Percentiles rank a stretch among this genome's conserved stretches.
Evolutionary conservation across 2,797 vertebrate species (phyloP).

Genomic region (Pantherophis alleghaniensis): DNA sequence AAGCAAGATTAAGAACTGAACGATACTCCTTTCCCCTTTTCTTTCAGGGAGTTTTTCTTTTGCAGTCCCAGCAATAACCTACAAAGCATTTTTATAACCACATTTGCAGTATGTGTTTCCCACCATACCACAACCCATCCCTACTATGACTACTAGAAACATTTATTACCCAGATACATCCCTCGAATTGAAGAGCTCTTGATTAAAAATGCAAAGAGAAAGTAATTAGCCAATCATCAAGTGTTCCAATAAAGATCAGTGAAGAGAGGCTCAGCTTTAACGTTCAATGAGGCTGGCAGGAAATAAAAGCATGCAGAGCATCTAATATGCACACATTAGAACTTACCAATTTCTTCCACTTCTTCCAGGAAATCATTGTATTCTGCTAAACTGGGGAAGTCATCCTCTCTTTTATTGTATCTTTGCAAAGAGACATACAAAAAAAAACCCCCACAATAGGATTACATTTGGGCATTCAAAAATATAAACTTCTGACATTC

Average conservation of each 20-base stretch:
- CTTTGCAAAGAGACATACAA: constrained; percentile 70
- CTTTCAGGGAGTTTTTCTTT: constrained; percentile 39
- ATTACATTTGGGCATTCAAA: background rate
- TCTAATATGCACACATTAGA: constrained; percentile 56
- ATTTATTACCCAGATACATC: background rate
- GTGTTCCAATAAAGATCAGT: constrained; percentile 47
- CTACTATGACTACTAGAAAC: background rate
- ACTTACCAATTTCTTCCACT: constrained; percentile 94
- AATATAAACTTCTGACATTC: background rate
- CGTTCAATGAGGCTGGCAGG: constrained; percentile 31
- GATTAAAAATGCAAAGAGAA: constrained; percentile 48
- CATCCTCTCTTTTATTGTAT: constrained; percentile 96
- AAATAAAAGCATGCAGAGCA: constrained; percentile 49
- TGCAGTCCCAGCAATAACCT: constrained; percentile 25
- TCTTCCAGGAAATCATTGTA: constrained; percentile 97
- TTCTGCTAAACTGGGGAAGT: constrained; percentile 86
- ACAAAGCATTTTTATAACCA: constrained; percentile 37
- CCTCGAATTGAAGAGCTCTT: constrained; percentile 48
- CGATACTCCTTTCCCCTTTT: constrained; percentile 29
- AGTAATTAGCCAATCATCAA: constrained; percentile 52
- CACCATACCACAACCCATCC: background rate
- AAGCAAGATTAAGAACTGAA: constrained; percentile 51
- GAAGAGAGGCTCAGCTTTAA: constrained; percentile 46
- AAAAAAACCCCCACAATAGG: background rate
- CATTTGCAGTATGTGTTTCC: constrained; percentile 29